Evolutionary conservation across 2,888 invertebrate genomes (phyloP), one percentile per base, ranked within the genome.

Genomic region (Malachius bipustulatus): DNA sequence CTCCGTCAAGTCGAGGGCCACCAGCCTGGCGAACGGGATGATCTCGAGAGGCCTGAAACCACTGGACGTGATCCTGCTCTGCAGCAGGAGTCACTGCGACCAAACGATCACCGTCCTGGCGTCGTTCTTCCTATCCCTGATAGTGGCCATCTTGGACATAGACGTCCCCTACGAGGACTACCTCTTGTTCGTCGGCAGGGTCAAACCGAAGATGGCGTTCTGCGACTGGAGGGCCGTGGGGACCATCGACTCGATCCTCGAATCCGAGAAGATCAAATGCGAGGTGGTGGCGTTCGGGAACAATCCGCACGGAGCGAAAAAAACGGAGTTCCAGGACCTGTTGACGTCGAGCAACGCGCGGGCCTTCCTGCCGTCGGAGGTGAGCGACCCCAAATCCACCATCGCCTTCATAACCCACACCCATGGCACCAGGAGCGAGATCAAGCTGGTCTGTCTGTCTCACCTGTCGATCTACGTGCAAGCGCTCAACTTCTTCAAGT

Each of bases 181-280:
- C 16, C 36, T 47, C n/a, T 35, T 37, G 1, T 12, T 50, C 3
- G 36, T 59, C 2, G 41, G 37, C 8, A 46, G 46, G 32, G 37
- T 59, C 3, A 52, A 53, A 36, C 60, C 60, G 2, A 55, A 54
- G 37, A 47, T 60, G 37, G 49, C 50, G 14, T 60, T 60, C 39
- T 56, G 56, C 30, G 59, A 57, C 30, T 35, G 46, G 1, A 43
- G 57, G 33, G 44, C 49, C 2, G 36, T 50, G 4, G 51, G 51
- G 28, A 51, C 52, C 16, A 38, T 57, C 4, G 50, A 54, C 27
- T 38, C 49, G 10, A 46, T 53, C 12, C 28, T 49, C 4, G 32
- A 36, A 2, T 45, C 43, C 15, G 14, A 32, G 14, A 32, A 4
- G n/a, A n/a, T 48, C 11, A 33, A 30, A 9, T 32, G 45, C 30